phyloP scores from a whole-genome alignment of 2,888 invertebrate species.

The Cerceris ruficornis region DNA sequence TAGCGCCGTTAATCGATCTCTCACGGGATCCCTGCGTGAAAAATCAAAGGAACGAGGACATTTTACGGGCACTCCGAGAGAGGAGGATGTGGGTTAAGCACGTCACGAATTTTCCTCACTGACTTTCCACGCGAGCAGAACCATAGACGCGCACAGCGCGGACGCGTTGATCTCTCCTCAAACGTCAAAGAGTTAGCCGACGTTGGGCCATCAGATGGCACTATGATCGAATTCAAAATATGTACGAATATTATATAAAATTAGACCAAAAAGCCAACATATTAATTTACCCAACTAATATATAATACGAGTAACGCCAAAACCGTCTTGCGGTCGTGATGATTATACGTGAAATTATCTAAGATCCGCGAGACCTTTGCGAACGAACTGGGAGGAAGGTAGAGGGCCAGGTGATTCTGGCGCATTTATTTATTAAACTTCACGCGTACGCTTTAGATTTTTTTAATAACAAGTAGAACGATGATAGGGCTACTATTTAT shows the following conservation, averaged over 20 bases:
- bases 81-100: conserved; percentile 72
- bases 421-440: too few relatives aligned
- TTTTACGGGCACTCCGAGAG: conserved; percentile 49
- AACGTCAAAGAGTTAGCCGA: conserved; percentile 51
- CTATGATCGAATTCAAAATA: conserved; percentile 10
- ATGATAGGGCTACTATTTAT: too few relatives aligned
- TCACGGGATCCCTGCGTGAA: conserved; percentile 14
- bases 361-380: too few relatives aligned
- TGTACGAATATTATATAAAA: background rate
- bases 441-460: too few relatives aligned
- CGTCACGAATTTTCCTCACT: conserved; percentile 74
- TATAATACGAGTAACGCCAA: too few relatives aligned
- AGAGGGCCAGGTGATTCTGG: too few relatives aligned
- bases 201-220: conserved; percentile 42
- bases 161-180: conserved; percentile 39
- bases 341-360: too few relatives aligned
- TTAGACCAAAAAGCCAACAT: too few relatives aligned
- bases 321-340: too few relatives aligned
- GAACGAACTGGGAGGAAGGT: too few relatives aligned
- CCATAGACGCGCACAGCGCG: conserved; percentile 53
- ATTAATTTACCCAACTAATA: too few relatives aligned
- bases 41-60: conserved; percentile 65
- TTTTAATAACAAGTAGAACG: too few relatives aligned
- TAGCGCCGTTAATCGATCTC: conserved; percentile 5
- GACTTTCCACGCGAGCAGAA: conserved; percentile 64